A percentile compares a stretch with the other conserved stretches of the same genome.
Evolutionary conservation across 1,140 invertebrate species (phyloP).

Genomic region (Platorchestia sp.): DNA sequence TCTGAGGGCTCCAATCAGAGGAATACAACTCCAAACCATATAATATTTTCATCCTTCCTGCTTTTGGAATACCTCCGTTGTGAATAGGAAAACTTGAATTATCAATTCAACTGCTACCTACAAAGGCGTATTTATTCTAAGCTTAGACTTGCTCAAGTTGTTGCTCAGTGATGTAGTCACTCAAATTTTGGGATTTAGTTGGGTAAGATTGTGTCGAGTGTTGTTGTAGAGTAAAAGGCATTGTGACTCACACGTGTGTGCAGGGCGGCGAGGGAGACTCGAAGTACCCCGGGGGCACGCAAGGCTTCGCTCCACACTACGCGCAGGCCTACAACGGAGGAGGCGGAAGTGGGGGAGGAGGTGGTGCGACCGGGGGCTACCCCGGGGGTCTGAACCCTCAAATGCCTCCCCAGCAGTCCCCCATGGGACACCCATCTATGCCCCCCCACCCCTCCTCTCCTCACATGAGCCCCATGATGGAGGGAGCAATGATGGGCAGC

Average conservation of each 20-base stretch:
- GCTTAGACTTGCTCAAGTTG: no score
- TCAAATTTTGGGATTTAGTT: no score
- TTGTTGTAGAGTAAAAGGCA: no score
- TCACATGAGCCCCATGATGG: slow-evolving; percentile 55
- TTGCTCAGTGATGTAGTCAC: no score
- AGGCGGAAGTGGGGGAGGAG: slow-evolving; percentile 71
- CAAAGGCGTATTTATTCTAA: no score
- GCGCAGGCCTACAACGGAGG: slow-evolving; percentile 61
- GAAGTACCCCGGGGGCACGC: not conserved
- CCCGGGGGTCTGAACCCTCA: slow-evolving; percentile 41
- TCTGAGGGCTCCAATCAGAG: no score
- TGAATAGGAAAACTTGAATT: no score
- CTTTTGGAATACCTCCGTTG: no score
- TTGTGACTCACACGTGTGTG: not conserved
- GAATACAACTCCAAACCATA: no score
- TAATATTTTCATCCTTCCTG: no score
- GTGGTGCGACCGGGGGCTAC: slow-evolving; percentile 71
- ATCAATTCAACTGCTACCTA: no score
- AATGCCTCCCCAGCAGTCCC: slow-evolving; percentile 67
- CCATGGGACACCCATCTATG: slow-evolving; percentile 69
- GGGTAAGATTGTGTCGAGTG: no score
- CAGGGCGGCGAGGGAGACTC: slow-evolving; percentile 10
- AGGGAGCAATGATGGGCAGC: slow-evolving; percentile 71
- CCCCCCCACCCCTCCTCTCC: slow-evolving; percentile 62
- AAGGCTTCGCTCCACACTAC: slow-evolving; percentile 3